Conservation (phyloP, 2,113 vertebrate species). For the Pterocles orientalis region DNA sequence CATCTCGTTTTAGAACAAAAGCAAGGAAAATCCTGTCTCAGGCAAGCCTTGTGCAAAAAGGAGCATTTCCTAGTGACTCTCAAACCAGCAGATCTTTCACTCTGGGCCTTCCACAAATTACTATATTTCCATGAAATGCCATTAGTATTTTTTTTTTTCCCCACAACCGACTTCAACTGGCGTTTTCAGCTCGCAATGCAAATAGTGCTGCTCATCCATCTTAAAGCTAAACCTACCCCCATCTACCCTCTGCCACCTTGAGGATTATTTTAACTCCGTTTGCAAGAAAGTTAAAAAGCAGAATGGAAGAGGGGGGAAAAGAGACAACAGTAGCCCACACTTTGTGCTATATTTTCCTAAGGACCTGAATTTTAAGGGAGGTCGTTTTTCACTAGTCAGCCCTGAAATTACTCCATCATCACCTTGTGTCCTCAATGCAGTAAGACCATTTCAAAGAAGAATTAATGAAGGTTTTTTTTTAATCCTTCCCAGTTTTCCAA, state of each 20-base stretch:
- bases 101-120: slow-evolving; percentile 15
- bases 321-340: background rate
- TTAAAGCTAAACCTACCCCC: slow-evolving; percentile 35
- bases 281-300: background rate
- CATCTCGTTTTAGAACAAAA: slow-evolving; percentile 46
- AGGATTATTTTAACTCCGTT: background rate
- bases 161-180: background rate
- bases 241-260: background rate
- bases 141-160: background rate
- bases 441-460: background rate
- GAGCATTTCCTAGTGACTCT: background rate
- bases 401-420: background rate
- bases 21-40: slow-evolving; percentile 46
- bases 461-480: background rate
- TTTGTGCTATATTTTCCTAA: background rate
- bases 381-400: background rate
- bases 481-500: background rate
- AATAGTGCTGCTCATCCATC: slow-evolving; percentile 4
- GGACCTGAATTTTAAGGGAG: background rate
- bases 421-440: background rate
- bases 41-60: slow-evolving; percentile 16
- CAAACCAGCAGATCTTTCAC: background rate
- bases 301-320: background rate
- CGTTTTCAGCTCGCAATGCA: slow-evolving; percentile 1
- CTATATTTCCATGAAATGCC: slow-evolving; percentile 9